Base-by-base conservation (phyloP, 2,797 vertebrate species). In the Novumbra hubbsi region DNA sequence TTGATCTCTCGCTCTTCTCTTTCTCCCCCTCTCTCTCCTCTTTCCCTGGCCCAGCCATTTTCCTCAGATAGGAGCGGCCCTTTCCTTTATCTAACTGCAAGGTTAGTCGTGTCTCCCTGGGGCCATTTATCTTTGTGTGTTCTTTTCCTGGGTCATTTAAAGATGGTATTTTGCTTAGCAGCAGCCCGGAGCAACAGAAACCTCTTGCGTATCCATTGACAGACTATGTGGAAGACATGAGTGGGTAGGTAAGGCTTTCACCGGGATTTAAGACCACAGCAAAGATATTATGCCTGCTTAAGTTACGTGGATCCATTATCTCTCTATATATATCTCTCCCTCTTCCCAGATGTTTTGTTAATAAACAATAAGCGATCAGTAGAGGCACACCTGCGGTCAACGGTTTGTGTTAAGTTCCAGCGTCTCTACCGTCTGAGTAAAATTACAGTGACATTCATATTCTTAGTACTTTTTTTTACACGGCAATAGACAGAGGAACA, bases 1-100 rank as follows among this genome's bases (percentile, higher is more conserved):
- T 84, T 86, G 75, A 88, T 86, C 81, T 81, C 27, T 77, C 41
- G 66, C 81, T 34, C 45, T 55, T 84, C 79, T 81, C 30, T 76
- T 48, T 67, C 81, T 34, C 55, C 50, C 12, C 12, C 21, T 57
- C 21, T 21, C 11, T 57, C 4, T 57, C 52, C n/a, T 78, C 70
- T 66, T 9, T 73, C 68, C 67, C 41, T 21, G 71, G 15, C 55
- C 3, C 49, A 1, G 8, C 45, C 4, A 21, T 76, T 73, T 15
- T n/a, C 0, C 71, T 45, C 30, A 2, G 63, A 11, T 68, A 72
- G 57, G 60, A 77, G 49, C 66, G 1, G 76, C 69, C 69, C 0
- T 7, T 73, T 71, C 76, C 78, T 80, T 21, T 32, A 75, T 87
- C 81, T 45, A 45, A 45, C 68, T 38, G 9, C 74, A 70, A 62